These are phyloP conservation scores for Tautogolabrus adspersus DNA, from an alignment of 2,113 vertebrate genomes.

Conservation along the genomic window DNA sequence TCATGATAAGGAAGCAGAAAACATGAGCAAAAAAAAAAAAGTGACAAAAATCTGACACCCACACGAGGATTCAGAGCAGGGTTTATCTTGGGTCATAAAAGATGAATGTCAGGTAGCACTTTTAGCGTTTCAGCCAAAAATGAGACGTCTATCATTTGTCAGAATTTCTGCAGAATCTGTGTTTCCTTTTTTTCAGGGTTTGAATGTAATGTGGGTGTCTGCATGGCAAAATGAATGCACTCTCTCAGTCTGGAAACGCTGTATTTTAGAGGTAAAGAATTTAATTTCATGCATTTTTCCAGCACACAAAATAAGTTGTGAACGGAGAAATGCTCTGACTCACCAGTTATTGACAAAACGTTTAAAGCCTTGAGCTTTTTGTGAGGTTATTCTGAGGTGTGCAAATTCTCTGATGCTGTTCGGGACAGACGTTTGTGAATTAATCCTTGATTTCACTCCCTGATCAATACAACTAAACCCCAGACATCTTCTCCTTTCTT, in stretches of 20 bases:
- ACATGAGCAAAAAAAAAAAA: background rate
- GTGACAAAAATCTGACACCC: conserved; percentile 12
- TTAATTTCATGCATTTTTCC: background rate
- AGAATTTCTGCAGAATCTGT: background rate
- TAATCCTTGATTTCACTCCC: background rate
- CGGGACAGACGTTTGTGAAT: background rate
- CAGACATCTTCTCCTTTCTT: background rate
- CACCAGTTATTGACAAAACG: background rate
- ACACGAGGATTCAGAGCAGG: background rate
- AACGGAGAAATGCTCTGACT: background rate
- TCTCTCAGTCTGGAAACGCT: background rate
- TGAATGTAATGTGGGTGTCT: background rate
- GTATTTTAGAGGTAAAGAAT: background rate
- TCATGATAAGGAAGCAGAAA: conserved; percentile 17
- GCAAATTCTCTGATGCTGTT: background rate
- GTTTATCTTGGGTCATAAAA: background rate
- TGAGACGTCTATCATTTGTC: conserved; percentile 15
- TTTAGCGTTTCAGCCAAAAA: conserved; percentile 7
- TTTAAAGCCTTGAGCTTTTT: background rate
- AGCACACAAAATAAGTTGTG: background rate
- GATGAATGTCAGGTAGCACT: conserved; percentile 13
- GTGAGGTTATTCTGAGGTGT: background rate
- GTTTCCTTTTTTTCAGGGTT: background rate
- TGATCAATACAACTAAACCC: conserved; percentile 21
- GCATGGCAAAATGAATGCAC: background rate